Percentiles rank a stretch among this genome's conserved stretches.
Conservation (phyloP, 2,797 vertebrate genomes). For the Alauda arvensis region DNA sequence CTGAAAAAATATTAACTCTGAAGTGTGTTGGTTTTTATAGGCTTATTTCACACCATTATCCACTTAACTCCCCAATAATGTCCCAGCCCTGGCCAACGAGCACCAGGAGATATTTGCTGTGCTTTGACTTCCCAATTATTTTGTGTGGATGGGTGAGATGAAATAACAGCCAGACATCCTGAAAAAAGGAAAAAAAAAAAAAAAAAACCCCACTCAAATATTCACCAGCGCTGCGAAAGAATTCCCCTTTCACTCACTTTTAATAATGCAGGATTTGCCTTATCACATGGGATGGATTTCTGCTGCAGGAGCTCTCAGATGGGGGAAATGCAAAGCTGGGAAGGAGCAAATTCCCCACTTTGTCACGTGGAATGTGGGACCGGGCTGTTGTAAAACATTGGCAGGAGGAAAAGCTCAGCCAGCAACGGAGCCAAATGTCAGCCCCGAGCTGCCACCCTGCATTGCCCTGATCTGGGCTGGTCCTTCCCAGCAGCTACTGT, state of each 20-base stretch:
- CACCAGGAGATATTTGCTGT: slow-evolving; percentile 29
- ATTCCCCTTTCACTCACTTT: not conserved
- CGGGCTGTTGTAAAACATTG: not conserved
- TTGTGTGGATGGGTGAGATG: not conserved
- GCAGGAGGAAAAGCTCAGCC: not conserved
- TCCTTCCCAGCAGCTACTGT: slow-evolving; percentile 45
- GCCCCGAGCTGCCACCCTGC: slow-evolving; percentile 39
- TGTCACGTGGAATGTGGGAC: not conserved
- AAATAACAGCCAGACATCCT: slow-evolving; percentile 25
- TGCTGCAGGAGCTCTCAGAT: not conserved
- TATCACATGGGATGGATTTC: not conserved
- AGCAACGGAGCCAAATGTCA: not conserved
- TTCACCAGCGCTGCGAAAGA: not conserved
- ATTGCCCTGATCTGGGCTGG: slow-evolving; percentile 19
- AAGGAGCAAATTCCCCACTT: not conserved
- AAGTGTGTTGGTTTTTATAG: slow-evolving; percentile 54
- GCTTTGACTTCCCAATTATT: slow-evolving; percentile 35
- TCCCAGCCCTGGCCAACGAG: not conserved
- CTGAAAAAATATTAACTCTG: slow-evolving; percentile 50
- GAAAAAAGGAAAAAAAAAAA: not conserved
- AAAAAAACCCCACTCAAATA: not conserved
- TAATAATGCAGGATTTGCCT: not conserved
- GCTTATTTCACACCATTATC: slow-evolving; percentile 59
- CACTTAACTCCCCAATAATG: slow-evolving; percentile 44
- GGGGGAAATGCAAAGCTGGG: not conserved